Evolutionary conservation across 2,113 vertebrate genomes (phyloP).

Genomic region (Nestor notabilis): DNA sequence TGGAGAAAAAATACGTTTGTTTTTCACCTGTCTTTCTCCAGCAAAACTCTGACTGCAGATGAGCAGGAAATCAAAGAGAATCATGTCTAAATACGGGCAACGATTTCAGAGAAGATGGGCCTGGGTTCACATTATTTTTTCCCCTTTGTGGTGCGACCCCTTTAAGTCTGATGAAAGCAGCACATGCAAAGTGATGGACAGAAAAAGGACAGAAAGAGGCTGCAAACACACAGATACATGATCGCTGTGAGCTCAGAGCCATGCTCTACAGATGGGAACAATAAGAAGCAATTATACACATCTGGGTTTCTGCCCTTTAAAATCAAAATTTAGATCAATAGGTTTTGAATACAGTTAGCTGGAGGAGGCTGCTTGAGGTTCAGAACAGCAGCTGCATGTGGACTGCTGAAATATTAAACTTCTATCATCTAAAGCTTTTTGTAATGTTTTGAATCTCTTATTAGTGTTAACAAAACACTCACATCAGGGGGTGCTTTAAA

Average conservation of each 20-base stretch:
- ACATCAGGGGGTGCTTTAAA: neutral
- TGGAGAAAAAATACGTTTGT: neutral
- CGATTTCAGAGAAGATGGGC: neutral
- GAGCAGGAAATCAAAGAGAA: neutral
- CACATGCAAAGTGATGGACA: neutral
- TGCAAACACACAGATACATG: neutral
- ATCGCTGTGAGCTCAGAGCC: neutral
- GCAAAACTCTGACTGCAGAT: neutral
- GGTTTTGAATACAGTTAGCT: neutral
- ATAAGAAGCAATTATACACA: neutral
- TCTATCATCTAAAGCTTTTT: neutral
- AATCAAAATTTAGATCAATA: neutral
- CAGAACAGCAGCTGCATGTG: neutral
- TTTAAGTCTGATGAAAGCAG: neutral
- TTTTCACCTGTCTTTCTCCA: neutral
- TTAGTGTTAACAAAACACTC: slow-evolving; percentile 43
- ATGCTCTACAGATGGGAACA: neutral
- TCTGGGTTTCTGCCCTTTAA: slow-evolving; percentile 5
- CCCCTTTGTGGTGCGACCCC: neutral
- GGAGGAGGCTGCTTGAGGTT: neutral
- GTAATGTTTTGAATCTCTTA: neutral
- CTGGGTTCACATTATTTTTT: neutral
- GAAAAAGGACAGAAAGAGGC: neutral
- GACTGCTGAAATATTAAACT: slow-evolving; percentile 25
- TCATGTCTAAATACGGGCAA: neutral